Evolutionary conservation across 35 echinoderm and acorn worm species (phyloP).

Genomic region (Nesometra sesokonis): DNA sequence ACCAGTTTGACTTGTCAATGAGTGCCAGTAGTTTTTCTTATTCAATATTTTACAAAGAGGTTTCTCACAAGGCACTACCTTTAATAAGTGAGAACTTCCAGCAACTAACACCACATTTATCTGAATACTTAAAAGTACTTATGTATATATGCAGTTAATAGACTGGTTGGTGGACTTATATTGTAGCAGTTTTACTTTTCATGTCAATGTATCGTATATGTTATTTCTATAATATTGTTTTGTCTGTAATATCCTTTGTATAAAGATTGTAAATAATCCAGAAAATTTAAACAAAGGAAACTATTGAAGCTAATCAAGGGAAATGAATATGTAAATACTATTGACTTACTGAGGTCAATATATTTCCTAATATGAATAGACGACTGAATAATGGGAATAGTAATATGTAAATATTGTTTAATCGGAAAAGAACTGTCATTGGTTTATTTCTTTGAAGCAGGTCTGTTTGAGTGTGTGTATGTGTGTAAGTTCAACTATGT

Average conservation of each 20-base stretch:
- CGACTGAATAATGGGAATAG: not conserved
- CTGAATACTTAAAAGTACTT: too few species aligned
- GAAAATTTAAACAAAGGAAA: not conserved
- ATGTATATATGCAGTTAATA: too few species aligned
- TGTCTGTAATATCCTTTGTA: not conserved
- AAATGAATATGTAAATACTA: not conserved
- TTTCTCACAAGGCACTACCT: too few species aligned
- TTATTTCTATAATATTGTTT: not conserved
- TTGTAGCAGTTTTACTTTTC: too few species aligned
- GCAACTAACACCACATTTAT: too few species aligned
- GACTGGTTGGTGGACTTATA: too few species aligned
- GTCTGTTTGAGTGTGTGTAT: not conserved
- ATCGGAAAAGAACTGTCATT: not conserved
- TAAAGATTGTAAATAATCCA: not conserved
- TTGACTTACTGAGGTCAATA: not conserved
- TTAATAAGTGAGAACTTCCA: too few species aligned
- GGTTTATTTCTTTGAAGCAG: not conserved
- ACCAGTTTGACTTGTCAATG: too few species aligned
- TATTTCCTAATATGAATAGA: not conserved
- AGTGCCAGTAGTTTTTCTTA: too few species aligned
- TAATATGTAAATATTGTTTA: not conserved
- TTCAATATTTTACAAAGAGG: too few species aligned
- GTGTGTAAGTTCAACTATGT: not conserved
- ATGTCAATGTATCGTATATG: too few species aligned
- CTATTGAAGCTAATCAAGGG: not conserved